Evolutionary conservation across 2,888 invertebrate species (phyloP).

Genomic region (Acleris cristana): DNA sequence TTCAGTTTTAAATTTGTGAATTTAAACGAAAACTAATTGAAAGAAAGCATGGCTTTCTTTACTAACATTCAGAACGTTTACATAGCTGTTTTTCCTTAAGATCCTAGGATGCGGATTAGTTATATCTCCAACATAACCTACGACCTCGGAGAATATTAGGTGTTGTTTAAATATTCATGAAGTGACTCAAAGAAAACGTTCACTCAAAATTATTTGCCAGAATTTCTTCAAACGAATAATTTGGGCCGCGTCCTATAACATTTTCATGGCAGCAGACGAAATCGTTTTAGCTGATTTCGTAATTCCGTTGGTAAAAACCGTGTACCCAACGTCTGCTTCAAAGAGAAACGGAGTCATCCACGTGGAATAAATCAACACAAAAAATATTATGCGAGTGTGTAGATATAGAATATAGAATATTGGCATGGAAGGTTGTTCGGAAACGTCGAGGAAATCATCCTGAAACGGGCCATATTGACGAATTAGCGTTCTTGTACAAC

Average conservation of each 20-base stretch:
- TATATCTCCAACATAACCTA: constrained; percentile 6
- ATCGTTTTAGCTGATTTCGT: constrained; percentile 46
- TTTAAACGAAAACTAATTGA: no score
- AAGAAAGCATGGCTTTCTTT: no score
- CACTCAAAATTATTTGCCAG: constrained; percentile 38
- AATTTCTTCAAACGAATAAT: constrained; percentile 45
- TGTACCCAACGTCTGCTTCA: constrained; percentile 55
- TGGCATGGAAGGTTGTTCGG: constrained; percentile 39
- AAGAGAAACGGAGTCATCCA: constrained; percentile 66
- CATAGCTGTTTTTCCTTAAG: no score
- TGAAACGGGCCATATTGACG: neutral
- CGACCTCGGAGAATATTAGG: constrained; percentile 26
- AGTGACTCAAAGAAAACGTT: constrained; percentile 36
- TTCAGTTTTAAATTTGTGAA: no score
- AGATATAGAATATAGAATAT: constrained; percentile 62
- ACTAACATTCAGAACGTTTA: no score
- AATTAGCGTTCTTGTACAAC: neutral
- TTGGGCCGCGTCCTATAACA: constrained; percentile 39
- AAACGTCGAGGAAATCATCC: constrained; percentile 13
- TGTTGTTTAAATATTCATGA: constrained; percentile 35
- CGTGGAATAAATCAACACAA: constrained; percentile 71
- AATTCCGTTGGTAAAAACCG: constrained; percentile 42
- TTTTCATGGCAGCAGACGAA: constrained; percentile 47
- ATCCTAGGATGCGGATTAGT: constrained; percentile 9
- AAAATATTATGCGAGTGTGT: constrained; percentile 71